Base-by-base conservation (phyloP, 2,113 vertebrate species). In the Orcinus orca region DNA sequence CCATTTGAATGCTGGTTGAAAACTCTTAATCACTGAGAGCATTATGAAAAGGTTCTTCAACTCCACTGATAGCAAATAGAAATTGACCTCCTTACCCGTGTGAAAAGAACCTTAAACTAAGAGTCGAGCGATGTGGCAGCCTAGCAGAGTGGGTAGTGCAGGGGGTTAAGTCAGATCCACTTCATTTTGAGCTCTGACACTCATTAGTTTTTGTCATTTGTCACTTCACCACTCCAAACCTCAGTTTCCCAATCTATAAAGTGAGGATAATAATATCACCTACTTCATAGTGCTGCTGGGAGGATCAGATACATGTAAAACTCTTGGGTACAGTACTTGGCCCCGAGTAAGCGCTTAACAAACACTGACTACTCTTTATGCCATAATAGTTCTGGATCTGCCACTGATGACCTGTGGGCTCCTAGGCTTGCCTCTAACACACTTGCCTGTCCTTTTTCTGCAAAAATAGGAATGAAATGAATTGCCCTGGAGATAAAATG, bases 401-500 rank as follows among this genome's bases (percentile, higher is more conserved):
- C 58, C n/a, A 58, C 2, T 77, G 83, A 58, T 36, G 47, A 73
- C n/a, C 88, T n/a, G 5, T 50, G 80, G 50, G n/a, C 26, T 81
- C n/a, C 44, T 23, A 74, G 70, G 88, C 33, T n/a, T 12, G 1
- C 67, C n/a, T 73, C 65, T 68, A 70, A 95, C 13, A 53, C 23
- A 65, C 36, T 67, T 76, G 38, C 38, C 53, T 62, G 58, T 93
- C 88, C 38, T 94, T 53, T 65, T 70, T 71, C 76, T 79, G 38
- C 82, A 85, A 95, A 77, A 80, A 70, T 1, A 44, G 81, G 9
- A 90, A 83, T 81, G 62, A 90, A 88, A 71, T 88, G 21, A 91
- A 50, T 94, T 91, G 9, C 71, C 44, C 60, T 36, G 29, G 68
- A 97, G n/a, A 95, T 80, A n/a, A 87, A 70, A 79, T 88, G 55